phyloP scores from a whole-genome alignment of 2,113 vertebrate genomes.

The Indri indri region DNA sequence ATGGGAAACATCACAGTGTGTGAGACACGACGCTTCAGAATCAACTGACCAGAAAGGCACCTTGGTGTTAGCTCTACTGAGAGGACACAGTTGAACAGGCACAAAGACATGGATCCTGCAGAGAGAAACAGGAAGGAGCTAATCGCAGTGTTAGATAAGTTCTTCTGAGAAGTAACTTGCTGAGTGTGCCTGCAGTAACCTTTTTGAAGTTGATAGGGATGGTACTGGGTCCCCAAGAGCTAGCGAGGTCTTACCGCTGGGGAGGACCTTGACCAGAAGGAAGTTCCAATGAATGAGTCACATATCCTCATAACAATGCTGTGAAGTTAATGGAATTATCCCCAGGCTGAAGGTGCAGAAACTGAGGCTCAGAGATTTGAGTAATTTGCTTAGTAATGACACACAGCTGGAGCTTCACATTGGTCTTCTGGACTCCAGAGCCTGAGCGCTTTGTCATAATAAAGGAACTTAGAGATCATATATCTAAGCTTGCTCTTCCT shows the following conservation, averaged over 20 bases:
- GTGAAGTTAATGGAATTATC: neutral
- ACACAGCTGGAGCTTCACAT: neutral
- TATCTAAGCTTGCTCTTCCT: neutral
- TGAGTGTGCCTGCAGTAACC: neutral
- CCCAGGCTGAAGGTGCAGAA: neutral
- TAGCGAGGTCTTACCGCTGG: neutral
- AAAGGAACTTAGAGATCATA: neutral
- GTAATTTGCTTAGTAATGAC: neutral
- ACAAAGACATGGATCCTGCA: neutral
- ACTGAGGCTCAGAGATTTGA: neutral
- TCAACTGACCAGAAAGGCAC: neutral
- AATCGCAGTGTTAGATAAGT: fast-evolving
- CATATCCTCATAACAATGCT: neutral
- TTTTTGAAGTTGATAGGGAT: neutral
- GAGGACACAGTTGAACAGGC: neutral
- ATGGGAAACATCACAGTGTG: neutral
- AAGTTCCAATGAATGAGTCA: neutral
- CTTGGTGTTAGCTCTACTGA: fast-evolving
- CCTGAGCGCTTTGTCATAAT: neutral
- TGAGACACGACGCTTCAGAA: neutral
- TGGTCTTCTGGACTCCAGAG: neutral
- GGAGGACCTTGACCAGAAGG: neutral
- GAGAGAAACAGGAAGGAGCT: neutral
- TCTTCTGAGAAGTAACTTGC: too few species aligned
- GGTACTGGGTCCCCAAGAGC: neutral